Percentiles rank a stretch among this genome's conserved stretches.
Conservation (phyloP, 2,888 invertebrate genomes). For the Lasiommata megera region DNA sequence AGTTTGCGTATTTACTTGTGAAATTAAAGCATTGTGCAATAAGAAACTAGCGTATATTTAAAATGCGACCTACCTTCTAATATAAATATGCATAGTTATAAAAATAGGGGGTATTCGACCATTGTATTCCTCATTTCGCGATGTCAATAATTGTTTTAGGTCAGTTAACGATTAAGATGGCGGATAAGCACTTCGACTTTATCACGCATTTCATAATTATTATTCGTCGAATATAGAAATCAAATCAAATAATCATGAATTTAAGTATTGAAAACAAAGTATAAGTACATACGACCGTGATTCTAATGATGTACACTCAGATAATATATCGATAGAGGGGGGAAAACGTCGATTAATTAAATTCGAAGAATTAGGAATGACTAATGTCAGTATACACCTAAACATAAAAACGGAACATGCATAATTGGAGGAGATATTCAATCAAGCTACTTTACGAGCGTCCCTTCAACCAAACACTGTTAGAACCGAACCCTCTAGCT, state of each 20-base stretch:
- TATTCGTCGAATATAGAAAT: no score
- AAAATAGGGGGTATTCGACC: slow-evolving; percentile 11
- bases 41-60: slow-evolving; percentile 25
- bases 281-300: slow-evolving; percentile 39
- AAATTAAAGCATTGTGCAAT: slow-evolving; percentile 35
- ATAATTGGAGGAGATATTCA: slow-evolving; percentile 23
- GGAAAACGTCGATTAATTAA: slow-evolving; percentile 48
- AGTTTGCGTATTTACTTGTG: slow-evolving; percentile 13
- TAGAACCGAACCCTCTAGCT: slow-evolving; percentile 51
- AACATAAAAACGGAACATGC: slow-evolving; percentile 42
- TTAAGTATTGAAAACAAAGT: slow-evolving; percentile 36
- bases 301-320: slow-evolving; percentile 45
- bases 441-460: slow-evolving; percentile 36
- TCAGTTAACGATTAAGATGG: background rate
- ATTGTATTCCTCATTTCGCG: background rate
- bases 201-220: no score
- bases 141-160: background rate
- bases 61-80: slow-evolving; percentile 23
- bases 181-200: no score
- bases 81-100: slow-evolving; percentile 16
- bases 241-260: slow-evolving; percentile 7
- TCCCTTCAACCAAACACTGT: slow-evolving; percentile 56
- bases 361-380: slow-evolving; percentile 75
- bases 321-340: slow-evolving; percentile 41
- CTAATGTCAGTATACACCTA: slow-evolving; percentile 52